These are phyloP conservation scores for Ochotona curzoniae DNA, from an alignment of 2,113 vertebrate genomes.

Conservation along the genomic window DNA sequence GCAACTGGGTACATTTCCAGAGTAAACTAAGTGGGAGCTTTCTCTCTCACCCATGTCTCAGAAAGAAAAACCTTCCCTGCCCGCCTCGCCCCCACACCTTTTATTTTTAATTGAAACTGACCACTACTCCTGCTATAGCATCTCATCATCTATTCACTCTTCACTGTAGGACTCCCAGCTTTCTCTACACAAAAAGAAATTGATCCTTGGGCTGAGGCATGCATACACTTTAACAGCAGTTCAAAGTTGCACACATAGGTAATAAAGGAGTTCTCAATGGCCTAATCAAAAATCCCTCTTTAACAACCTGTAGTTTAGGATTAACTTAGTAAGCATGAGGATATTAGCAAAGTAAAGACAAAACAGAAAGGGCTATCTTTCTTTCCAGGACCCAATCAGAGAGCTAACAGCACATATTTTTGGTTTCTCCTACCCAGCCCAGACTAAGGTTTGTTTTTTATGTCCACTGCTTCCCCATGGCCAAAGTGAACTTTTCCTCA, in stretches of 20 bases:
- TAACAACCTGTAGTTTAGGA: constrained; percentile 34
- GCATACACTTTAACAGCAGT: not conserved
- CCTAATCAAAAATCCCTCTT: constrained; percentile 44
- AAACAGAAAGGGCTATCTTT: not conserved
- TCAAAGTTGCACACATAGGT: constrained; percentile 24
- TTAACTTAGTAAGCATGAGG: constrained; percentile 28
- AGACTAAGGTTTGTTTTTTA: not conserved
- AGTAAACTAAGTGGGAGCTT: too few species aligned
- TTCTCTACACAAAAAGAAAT: constrained; percentile 52
- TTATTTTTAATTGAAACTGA: not conserved
- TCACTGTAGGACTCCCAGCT: not conserved
- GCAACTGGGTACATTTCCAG: too few species aligned
- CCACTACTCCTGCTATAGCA: not conserved
- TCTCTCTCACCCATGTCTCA: too few species aligned
- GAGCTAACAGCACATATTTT: not conserved
- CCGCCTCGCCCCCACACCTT: too few species aligned
- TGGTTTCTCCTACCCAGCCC: not conserved
- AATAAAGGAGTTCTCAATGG: not conserved
- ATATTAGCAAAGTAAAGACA: constrained; percentile 22
- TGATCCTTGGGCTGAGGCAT: constrained; percentile 11
- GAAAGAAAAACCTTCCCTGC: too few species aligned
- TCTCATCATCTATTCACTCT: constrained; percentile 16
- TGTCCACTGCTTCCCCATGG: not conserved
- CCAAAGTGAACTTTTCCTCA: constrained; percentile 30
- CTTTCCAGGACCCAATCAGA: not conserved